Conservation (phyloP, 1,140 invertebrate species). For the Polyergus mexicanus region DNA sequence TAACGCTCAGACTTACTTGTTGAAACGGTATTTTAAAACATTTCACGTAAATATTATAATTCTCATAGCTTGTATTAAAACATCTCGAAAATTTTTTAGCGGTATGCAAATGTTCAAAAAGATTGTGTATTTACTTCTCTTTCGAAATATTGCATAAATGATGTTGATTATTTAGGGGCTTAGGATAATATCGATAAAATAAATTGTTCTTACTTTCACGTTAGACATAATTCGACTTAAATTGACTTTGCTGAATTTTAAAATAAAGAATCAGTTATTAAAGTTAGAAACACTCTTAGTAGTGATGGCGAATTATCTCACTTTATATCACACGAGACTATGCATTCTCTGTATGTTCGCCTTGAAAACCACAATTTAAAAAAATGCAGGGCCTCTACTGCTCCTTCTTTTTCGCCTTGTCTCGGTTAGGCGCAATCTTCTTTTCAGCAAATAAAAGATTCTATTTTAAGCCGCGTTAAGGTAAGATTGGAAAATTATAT, state of each 20-base stretch:
- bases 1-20: slow-evolving; percentile 51
- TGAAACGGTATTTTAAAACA: slow-evolving; percentile 14
- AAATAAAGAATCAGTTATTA: neutral
- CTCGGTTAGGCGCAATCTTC: slow-evolving; percentile 62
- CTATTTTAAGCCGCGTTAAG: slow-evolving; percentile 74
- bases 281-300: slow-evolving; percentile 1
- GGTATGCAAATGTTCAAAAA: neutral
- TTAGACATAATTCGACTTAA: neutral
- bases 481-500: slow-evolving; percentile 77
- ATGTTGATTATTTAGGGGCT: neutral
- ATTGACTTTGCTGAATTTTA: slow-evolving; percentile 16
- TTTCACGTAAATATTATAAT: neutral
- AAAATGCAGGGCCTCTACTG: slow-evolving; percentile 46
- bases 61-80: neutral
- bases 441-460: slow-evolving; percentile 73
- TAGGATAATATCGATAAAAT: neutral
- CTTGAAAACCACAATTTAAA: slow-evolving; percentile 73
- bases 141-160: neutral
- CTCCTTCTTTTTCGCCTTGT: slow-evolving; percentile 9
- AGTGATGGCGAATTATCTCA: neutral
- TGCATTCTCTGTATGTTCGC: slow-evolving; percentile 50
- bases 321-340: slow-evolving; percentile 11
- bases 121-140: neutral
- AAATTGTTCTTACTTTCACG: neutral
- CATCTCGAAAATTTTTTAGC: neutral